A percentile compares a stretch with the other conserved stretches of the same genome.
Conservation (phyloP, 2,113 vertebrate genomes). For the Canis aureus region DNA sequence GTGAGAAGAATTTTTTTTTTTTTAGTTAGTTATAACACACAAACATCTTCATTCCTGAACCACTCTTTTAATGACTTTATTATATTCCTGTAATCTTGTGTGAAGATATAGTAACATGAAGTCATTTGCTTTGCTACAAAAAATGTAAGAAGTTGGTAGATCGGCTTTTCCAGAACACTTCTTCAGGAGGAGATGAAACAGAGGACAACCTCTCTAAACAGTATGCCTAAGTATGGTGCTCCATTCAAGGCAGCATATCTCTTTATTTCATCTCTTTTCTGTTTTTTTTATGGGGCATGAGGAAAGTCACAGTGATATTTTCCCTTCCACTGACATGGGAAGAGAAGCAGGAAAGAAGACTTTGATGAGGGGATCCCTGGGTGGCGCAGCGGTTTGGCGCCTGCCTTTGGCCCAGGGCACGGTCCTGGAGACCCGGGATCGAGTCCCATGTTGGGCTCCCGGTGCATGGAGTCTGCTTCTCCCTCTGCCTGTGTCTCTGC, state of each 20-base stretch:
- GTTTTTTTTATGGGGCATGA: background rate
- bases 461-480: too few species aligned
- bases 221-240: background rate
- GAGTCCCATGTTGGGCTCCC: too few species aligned
- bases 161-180: background rate
- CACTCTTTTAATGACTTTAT: background rate
- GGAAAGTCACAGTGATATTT: background rate
- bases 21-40: background rate
- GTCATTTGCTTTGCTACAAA: background rate
- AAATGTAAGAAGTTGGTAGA: background rate
- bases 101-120: background rate
- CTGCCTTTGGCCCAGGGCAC: too few species aligned
- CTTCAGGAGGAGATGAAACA: background rate
- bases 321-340: rapidly evolving
- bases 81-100: background rate
- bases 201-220: background rate
- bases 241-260: background rate
- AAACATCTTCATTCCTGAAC: background rate
- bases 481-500: too few species aligned
- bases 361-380: background rate
- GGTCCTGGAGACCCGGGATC: too few species aligned
- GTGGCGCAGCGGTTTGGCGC: too few species aligned
- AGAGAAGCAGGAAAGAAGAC: background rate
- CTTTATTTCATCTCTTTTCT: background rate
- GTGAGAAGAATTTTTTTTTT: background rate